Evolutionary conservation across 2,888 invertebrate genomes (phyloP).

Genomic region (Drosophila limbata): DNA sequence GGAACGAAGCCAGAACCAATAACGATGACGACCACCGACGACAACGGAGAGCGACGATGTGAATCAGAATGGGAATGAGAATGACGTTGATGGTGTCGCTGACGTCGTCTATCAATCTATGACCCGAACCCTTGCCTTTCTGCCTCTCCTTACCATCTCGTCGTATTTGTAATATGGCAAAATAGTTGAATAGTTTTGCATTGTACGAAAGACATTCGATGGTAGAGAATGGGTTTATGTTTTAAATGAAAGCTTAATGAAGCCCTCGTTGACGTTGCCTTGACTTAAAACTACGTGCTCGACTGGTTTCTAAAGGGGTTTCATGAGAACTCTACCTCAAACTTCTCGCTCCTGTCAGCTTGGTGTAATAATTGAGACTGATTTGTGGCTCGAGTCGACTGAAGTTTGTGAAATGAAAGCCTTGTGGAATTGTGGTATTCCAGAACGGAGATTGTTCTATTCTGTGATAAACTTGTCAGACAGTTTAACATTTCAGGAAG

Average conservation of each 20-base stretch:
- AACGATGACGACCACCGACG: slow-evolving; percentile 52
- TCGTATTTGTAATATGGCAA: slow-evolving; percentile 70
- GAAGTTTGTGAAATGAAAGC: slow-evolving; percentile 42
- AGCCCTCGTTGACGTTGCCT: slow-evolving; percentile 40
- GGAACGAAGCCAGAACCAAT: slow-evolving; percentile 47
- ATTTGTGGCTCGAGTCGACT: slow-evolving; percentile 58
- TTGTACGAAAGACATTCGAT: slow-evolving; percentile 43
- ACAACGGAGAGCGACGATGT: slow-evolving; percentile 20
- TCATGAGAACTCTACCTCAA: slow-evolving; percentile 14
- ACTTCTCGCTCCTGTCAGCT: background rate
- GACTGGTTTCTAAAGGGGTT: slow-evolving; percentile 18
- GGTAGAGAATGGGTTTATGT: slow-evolving; percentile 40
- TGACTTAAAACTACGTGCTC: slow-evolving; percentile 28
- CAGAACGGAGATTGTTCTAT: slow-evolving; percentile 3
- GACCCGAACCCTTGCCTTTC: slow-evolving; percentile 24
- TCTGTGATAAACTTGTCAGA: slow-evolving; percentile 14
- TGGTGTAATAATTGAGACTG: slow-evolving; percentile 71
- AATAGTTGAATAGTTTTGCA: slow-evolving; percentile 79
- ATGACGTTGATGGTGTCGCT: slow-evolving; percentile 73
- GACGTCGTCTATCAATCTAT: slow-evolving; percentile 78
- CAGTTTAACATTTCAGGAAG: slow-evolving; percentile 5
- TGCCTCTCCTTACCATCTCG: slow-evolving; percentile 1
- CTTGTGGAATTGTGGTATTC: slow-evolving; percentile 33
- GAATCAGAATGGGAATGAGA: slow-evolving; percentile 23
- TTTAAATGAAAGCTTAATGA: slow-evolving; percentile 83